Percentiles rank a stretch among this genome's conserved stretches.
phyloP scores from a whole-genome alignment of 2,113 vertebrate species.

The Paracanthobrama guichenoti region DNA sequence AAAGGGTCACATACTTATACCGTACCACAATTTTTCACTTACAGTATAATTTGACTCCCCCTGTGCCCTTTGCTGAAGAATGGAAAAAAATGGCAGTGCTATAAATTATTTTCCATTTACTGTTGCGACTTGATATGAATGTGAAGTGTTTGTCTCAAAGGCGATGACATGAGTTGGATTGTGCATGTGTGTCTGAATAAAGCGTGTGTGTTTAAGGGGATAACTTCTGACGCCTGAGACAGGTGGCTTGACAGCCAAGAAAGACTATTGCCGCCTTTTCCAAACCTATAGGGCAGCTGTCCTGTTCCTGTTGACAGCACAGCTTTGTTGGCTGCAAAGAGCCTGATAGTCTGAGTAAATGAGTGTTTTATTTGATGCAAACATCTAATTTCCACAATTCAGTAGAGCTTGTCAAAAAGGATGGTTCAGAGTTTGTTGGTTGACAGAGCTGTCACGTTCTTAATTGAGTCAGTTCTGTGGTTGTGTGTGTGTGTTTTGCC shows the following conservation, averaged over 20 bases:
- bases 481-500: no score
- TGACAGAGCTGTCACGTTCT: no score
- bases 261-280: constrained; percentile 22
- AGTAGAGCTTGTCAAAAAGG: neutral
- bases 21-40: neutral
- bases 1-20: neutral
- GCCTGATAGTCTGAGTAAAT: neutral
- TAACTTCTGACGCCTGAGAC: constrained; percentile 43
- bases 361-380: neutral
- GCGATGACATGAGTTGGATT: constrained; percentile 43
- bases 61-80: neutral
- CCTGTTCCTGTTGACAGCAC: constrained; percentile 22
- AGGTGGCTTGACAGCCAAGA: constrained; percentile 43
- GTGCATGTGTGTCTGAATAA: constrained; percentile 32
- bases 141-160: constrained; percentile 27
- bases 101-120: neutral
- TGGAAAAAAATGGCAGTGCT: neutral
- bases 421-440: neutral
- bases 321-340: constrained; percentile 11
- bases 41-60: neutral
- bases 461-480: no score
- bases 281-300: constrained; percentile 41
- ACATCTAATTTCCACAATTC: neutral
- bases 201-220: neutral
- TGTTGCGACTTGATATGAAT: constrained; percentile 1